These are phyloP conservation scores for Pterocles burchelli DNA, from an alignment of 2,113 vertebrate species.

Conservation along the genomic window DNA sequence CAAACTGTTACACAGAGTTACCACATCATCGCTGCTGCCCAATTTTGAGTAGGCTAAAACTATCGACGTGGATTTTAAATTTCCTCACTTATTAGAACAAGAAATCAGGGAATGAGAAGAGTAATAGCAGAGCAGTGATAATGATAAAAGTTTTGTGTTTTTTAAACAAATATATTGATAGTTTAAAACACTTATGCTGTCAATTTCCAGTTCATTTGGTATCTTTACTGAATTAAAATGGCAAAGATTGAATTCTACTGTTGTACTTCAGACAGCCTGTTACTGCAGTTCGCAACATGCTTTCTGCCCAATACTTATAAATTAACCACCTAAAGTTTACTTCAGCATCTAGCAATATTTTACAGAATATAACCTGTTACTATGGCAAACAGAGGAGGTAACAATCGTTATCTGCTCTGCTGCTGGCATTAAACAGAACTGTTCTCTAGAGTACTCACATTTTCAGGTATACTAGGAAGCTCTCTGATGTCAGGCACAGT, in stretches of 20 bases:
- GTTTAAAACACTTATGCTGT: neutral
- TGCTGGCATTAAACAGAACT: neutral
- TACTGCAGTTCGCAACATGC: neutral
- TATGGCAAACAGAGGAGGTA: neutral
- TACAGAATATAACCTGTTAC: neutral
- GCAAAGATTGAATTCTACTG: neutral
- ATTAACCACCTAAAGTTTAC: neutral
- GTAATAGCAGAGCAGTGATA: neutral
- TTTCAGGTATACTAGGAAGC: slow-evolving; percentile 97
- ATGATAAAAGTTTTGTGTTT: neutral
- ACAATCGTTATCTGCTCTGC: neutral
- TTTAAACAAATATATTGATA: neutral
- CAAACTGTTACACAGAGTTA: too few relatives aligned
- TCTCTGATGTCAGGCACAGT: slow-evolving; percentile 92
- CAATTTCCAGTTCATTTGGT: neutral
- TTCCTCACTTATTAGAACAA: neutral
- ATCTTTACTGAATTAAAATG: neutral
- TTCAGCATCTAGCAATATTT: neutral
- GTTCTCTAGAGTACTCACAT: slow-evolving; percentile 82
- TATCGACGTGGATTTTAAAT: neutral
- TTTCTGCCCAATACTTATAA: neutral
- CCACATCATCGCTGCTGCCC: too few relatives aligned
- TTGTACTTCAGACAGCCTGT: neutral
- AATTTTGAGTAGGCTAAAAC: too few relatives aligned
- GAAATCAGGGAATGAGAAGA: neutral